Conservation (phyloP, 2,888 invertebrate species). For the Spisula solida region DNA sequence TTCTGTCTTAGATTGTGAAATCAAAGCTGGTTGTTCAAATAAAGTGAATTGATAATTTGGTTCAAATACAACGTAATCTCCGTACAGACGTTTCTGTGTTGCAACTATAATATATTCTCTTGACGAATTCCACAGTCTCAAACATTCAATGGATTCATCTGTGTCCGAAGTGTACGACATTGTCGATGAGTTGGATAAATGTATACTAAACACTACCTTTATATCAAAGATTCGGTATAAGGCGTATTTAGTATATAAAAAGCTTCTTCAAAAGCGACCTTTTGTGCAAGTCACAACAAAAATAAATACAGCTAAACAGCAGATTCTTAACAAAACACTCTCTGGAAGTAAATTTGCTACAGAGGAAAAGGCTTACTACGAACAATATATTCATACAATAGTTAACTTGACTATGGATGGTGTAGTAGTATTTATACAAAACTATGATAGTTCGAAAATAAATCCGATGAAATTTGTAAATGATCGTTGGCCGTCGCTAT, state of each 20-base stretch:
- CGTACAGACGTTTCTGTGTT: neutral
- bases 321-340: neutral
- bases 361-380: neutral
- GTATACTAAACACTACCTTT: neutral
- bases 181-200: neutral
- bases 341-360: neutral
- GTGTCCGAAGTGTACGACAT: constrained; percentile 19
- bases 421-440: neutral
- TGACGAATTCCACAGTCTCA: neutral
- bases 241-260: neutral
- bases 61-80: constrained; percentile 17
- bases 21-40: neutral
- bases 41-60: constrained; percentile 19
- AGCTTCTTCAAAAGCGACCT: neutral
- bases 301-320: neutral
- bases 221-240: neutral
- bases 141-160: neutral
- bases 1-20: neutral
- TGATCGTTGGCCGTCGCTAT: constrained; percentile 19
- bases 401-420: constrained; percentile 10
- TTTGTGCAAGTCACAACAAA: neutral
- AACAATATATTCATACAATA: constrained; percentile 1
- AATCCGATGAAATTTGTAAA: constrained; percentile 22
- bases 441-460: neutral
- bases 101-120: neutral